Percentiles rank a stretch among this genome's conserved stretches.
These are phyloP conservation scores for Caenorhabditis elegans DNA, from an alignment of 1,140 invertebrate genomes.

Conservation along the genomic window DNA sequence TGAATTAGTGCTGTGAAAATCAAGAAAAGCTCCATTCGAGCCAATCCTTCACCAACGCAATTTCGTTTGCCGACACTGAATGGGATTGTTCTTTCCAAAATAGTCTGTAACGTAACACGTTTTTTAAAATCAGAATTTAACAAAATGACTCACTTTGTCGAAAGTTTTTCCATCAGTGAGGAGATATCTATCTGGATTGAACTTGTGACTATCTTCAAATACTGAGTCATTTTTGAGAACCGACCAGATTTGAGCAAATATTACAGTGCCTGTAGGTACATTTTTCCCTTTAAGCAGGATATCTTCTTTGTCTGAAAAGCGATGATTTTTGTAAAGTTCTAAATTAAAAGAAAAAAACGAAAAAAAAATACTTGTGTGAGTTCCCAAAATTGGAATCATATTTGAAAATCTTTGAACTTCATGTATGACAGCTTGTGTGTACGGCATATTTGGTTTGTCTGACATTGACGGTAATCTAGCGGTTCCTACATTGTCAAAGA, in stretches of 20 bases:
- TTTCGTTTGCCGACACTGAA: not conserved
- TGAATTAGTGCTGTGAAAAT: not conserved
- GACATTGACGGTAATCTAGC: conserved; percentile 9
- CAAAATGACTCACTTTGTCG: not conserved
- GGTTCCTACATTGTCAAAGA: not conserved
- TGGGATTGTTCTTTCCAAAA: not conserved
- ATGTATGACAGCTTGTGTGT: no score
- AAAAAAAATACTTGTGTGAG: not conserved
- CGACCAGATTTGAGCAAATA: not conserved
- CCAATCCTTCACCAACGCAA: not conserved
- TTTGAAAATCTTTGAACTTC: not conserved
- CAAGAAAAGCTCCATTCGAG: not conserved
- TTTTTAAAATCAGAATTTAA: not conserved
- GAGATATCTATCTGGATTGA: not conserved
- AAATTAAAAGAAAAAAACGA: no score
- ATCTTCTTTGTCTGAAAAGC: not conserved
- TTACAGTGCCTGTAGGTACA: not conserved
- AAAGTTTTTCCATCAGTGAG: not conserved
- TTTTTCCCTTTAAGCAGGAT: not conserved
- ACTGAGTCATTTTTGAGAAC: not conserved
- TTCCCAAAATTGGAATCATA: not conserved
- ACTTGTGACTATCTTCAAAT: not conserved
- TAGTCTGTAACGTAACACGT: not conserved
- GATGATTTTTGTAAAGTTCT: not conserved
- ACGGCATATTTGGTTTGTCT: conserved; percentile 28